These are phyloP conservation scores for Stegastes partitus DNA, from an alignment of 2,113 vertebrate species.

Conservation along the genomic window DNA sequence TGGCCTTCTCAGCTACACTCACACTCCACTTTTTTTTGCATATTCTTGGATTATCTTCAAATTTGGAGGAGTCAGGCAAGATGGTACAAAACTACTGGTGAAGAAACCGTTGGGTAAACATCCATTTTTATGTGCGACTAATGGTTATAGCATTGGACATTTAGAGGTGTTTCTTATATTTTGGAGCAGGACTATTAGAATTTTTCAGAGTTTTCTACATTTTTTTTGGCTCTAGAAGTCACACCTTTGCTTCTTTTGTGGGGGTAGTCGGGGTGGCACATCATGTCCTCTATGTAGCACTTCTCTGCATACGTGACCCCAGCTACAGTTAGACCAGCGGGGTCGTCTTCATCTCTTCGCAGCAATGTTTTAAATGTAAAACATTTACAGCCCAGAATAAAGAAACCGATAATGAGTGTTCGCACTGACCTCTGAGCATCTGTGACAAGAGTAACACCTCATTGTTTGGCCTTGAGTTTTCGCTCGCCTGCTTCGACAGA, in stretches of 20 bases:
- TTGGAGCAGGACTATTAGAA: not conserved
- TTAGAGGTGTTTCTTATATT: too few relatives aligned
- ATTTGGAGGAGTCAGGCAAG: too few relatives aligned
- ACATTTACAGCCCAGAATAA: constrained; percentile 48
- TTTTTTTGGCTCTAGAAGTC: not conserved
- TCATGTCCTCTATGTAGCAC: constrained; percentile 6
- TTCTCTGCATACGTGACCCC: constrained; percentile 24
- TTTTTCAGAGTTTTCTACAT: not conserved
- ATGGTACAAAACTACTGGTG: too few relatives aligned
- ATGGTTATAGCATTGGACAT: too few relatives aligned
- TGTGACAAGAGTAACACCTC: constrained; percentile 58
- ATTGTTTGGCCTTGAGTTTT: constrained; percentile 75
- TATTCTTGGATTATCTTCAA: too few relatives aligned
- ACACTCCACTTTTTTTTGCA: too few relatives aligned
- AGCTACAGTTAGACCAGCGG: constrained; percentile 27
- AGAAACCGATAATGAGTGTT: constrained; percentile 63
- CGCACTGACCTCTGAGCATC: constrained; percentile 56
- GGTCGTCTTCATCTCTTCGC: constrained; percentile 36
- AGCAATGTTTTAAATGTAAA: constrained; percentile 48
- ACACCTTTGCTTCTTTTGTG: not conserved
- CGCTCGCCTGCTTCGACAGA: constrained; percentile 44
- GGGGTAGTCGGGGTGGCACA: not conserved
- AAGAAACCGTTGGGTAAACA: too few relatives aligned
- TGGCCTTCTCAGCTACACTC: too few relatives aligned
- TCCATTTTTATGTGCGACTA: too few relatives aligned